These are phyloP conservation scores for Pelusios castaneus DNA, from an alignment of 2,113 vertebrate genomes.

Conservation along the genomic window DNA sequence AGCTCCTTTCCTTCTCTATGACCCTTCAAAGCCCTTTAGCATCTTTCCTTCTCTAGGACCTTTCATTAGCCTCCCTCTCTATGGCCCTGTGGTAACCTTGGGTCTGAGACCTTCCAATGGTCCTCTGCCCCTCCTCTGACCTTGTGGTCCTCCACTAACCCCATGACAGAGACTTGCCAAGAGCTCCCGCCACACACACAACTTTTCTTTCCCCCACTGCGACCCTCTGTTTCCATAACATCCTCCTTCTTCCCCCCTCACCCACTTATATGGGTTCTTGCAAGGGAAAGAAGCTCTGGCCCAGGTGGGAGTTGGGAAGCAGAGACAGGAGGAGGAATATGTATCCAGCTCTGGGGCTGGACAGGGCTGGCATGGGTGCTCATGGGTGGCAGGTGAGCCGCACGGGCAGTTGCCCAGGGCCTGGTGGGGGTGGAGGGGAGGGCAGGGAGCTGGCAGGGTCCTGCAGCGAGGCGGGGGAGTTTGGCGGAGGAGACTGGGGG, in stretches of 20 bases:
- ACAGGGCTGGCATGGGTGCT: no score
- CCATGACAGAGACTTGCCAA: neutral
- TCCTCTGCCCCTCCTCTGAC: neutral
- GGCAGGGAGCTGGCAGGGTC: no score
- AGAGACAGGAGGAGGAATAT: neutral
- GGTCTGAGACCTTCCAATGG: neutral
- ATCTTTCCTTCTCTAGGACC: no score
- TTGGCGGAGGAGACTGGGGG: no score
- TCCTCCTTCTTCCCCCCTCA: neutral
- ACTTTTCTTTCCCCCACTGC: neutral
- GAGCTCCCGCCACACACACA: neutral
- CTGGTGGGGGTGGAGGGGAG: no score
- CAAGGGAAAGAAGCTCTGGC: fast-evolving
- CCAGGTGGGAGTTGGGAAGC: neutral
- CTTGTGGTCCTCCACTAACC: neutral
- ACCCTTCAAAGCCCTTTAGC: neutral
- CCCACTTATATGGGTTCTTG: neutral
- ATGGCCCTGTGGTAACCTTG: neutral
- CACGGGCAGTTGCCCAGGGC: no score
- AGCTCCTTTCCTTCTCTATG: neutral
- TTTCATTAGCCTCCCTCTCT: neutral
- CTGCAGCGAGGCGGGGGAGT: no score
- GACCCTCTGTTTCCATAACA: neutral
- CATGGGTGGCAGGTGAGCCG: no score
- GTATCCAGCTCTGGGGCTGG: neutral